phyloP scores from a whole-genome alignment of 2,888 invertebrate genomes.

The Cheilosia vernalis region DNA sequence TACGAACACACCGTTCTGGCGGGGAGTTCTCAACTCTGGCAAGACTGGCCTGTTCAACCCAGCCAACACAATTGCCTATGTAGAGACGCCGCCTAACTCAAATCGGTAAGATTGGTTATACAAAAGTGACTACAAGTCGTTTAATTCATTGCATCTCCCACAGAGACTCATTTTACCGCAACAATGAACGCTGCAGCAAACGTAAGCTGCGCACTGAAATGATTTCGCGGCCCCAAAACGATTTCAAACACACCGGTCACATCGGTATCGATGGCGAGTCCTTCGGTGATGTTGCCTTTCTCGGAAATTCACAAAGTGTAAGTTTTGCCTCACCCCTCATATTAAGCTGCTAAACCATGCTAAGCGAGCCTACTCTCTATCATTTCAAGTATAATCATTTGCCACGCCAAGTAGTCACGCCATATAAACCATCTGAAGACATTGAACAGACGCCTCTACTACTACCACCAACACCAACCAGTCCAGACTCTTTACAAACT shows the following conservation, averaged over 20 bases:
- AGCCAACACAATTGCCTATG: conserved; percentile 92
- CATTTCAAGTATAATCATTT: conserved; percentile 88
- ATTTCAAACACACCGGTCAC: conserved; percentile 97
- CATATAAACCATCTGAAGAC: conserved; percentile 95
- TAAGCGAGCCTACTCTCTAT: conserved; percentile 6
- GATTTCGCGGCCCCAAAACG: conserved; percentile 98
- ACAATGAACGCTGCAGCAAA: conserved; percentile 85
- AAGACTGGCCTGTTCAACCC: conserved; percentile 98
- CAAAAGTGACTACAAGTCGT: background rate
- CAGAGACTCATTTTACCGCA: conserved; percentile 87
- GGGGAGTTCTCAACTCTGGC: conserved; percentile 94
- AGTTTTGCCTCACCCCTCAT: conserved; percentile 60
- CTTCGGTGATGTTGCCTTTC: conserved; percentile 94
- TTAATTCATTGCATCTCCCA: background rate
- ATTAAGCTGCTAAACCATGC: conserved; percentile 4
- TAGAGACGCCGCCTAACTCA: conserved; percentile 85
- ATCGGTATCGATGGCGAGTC: conserved; percentile 98
- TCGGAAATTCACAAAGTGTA: conserved; percentile 83
- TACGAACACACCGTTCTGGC: conserved; percentile 91
- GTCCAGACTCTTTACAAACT: conserved; percentile 83
- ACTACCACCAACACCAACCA: conserved; percentile 84
- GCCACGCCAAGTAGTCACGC: conserved; percentile 94
- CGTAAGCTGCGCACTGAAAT: conserved; percentile 92
- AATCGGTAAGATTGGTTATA: conserved; percentile 77
- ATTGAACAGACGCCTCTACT: conserved; percentile 88